phyloP scores from a whole-genome alignment of 2,888 invertebrate species.

The Cenopis cana region DNA sequence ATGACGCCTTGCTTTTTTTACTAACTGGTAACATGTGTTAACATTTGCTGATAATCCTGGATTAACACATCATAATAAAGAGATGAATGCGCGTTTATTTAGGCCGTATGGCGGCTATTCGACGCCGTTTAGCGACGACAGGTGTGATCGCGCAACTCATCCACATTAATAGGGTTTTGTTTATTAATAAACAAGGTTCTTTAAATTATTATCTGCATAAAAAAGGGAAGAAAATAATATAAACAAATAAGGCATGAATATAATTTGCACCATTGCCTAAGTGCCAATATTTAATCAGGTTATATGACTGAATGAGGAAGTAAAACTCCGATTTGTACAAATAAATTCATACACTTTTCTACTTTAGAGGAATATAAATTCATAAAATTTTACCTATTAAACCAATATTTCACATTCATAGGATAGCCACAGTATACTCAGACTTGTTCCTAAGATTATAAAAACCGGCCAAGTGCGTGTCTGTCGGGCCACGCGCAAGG shows the following conservation, averaged over 20 bases:
- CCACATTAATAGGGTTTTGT: constrained; percentile 62
- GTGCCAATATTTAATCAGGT: neutral
- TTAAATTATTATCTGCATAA: neutral
- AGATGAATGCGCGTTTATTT: constrained; percentile 83
- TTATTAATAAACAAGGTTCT: constrained; percentile 34
- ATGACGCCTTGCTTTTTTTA: constrained; percentile 67
- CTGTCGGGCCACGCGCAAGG: too few relatives aligned
- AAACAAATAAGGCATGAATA: too few relatives aligned
- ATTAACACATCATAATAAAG: constrained; percentile 85
- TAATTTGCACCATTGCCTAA: neutral
- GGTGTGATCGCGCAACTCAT: constrained; percentile 76
- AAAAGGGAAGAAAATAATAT: too few relatives aligned
- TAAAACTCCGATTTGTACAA: neutral
- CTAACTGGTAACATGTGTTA: constrained; percentile 85
- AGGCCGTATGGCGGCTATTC: constrained; percentile 80
- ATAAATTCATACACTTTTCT: neutral
- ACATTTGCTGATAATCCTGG: constrained; percentile 84
- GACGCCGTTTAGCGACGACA: constrained; percentile 76
- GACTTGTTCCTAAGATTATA: too few relatives aligned
- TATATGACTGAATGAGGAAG: neutral
- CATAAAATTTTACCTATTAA: too few relatives aligned
- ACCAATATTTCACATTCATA: too few relatives aligned
- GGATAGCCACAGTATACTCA: too few relatives aligned
- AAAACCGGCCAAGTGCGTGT: too few relatives aligned
- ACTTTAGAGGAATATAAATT: neutral